Base-by-base conservation (phyloP, 2,888 invertebrate genomes). In the Amblyteles armatorius region DNA sequence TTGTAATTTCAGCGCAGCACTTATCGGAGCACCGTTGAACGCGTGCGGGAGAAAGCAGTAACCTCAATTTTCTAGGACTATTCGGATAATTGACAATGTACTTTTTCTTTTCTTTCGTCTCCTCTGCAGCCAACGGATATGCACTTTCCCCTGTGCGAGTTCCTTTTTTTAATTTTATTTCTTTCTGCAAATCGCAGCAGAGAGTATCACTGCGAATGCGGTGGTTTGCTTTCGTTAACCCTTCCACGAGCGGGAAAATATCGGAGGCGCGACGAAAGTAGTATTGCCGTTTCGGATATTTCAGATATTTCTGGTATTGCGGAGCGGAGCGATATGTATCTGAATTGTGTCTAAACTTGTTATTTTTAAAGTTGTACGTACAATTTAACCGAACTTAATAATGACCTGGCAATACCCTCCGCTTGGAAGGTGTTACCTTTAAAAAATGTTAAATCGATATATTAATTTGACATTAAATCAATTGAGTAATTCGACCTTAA, bases 141-240 rank as follows among this genome's bases (percentile, higher is more conserved):
- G 71, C 87, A 88, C 88, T 88, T 87, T 87, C 88, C 87, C 86
- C 83, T 4, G 69, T 50, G 67, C 55, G 16, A n/a, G 22, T 48
- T 48, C 33, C 69, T 50, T 69, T 81, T 74, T 57, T 7, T 57
- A 77, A 33, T 57, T 57, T 6, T 71, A 19, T 52, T 52, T 19
- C 22, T 67, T 40, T 19, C 9, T 33, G 7, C 36, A 11, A 13
- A 36, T 40, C 44, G 19, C 44, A 48, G 44, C 44, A 44, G 44
- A n/a, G 11, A 73, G 55, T 57, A n/a, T 73, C n/a, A 55, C 55
- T 80, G 5, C 29, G 11, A 44, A 13, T 13, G 7, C 29, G 57
- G 57, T 22, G 57, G 22, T 26, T 26, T 57, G 57, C 57, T 57
- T 57, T 57, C 57, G 11, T 57, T 57, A 57, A 57, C 57, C 57